Evolutionary conservation across 2,797 vertebrate genomes (phyloP), one percentile per base, ranked within the genome.

Genomic region (Eutrigla gurnardus): DNA sequence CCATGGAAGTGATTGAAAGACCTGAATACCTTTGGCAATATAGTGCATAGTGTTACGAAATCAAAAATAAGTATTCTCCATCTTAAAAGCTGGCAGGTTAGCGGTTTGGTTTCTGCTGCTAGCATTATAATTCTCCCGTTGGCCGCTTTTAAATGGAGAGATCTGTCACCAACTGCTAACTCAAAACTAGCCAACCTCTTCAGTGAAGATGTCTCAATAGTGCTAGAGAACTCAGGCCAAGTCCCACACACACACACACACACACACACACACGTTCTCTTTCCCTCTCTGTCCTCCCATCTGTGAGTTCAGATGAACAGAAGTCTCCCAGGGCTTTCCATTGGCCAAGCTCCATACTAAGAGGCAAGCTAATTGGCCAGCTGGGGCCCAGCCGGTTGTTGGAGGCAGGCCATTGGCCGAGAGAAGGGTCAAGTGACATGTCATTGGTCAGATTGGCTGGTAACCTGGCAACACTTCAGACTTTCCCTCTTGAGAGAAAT

Each of bases 301-400:
- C 93, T 93, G 93, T 86, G 89, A 89, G 89, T 91, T 93, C 92
- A 92, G 89, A 89, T 86, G 89, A 92, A 91, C 80, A 86, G 82
- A 84, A 89, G 85, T 90, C 92, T 93, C 91, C 80, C 59, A 76
- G 85, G 91, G 92, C 82, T 91, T 92, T 85, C 89, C 86, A 91
- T 93, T 93, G 93, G 91, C 88, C 62, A 18, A 70, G 86, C 87
- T 92, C 91, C 92, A 93, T 70, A 58, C 89, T 89, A 88, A 89
- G 85, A 90, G 90, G 84, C 84, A 15, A 90, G 90, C 91, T 95
- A 95, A 95, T 95, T 95, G 93, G 93, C 93, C 93, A 93, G 92
- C 92, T 94, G 94, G 92, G 93, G 85, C 87, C 89, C 89, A 89
- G 88, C 75, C 83, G 87, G 85, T 89, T 87, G 85, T 89, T 86